Evolutionary conservation across 2,888 invertebrate genomes (phyloP).

Genomic region (Venustoraphidia nigricollis): DNA sequence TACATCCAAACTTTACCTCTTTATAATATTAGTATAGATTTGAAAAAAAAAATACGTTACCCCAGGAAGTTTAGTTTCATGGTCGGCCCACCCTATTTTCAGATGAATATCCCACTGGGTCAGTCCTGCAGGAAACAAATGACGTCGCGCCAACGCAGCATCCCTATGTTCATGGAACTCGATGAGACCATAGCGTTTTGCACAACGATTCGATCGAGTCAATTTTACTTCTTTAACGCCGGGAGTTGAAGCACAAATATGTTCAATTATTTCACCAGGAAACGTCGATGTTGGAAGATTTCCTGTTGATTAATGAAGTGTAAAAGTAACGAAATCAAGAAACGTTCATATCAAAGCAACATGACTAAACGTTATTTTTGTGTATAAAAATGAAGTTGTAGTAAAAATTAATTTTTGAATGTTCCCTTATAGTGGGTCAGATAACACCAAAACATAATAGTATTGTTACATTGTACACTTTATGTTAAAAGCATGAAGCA

Average conservation of each 20-base stretch:
- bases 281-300: neutral
- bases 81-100: conserved; percentile 23
- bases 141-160: conserved; percentile 37
- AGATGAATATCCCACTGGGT: conserved; percentile 17
- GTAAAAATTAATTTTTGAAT: too few relatives aligned
- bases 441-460: too few relatives aligned
- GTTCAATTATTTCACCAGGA: neutral
- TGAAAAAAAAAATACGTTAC: conserved; percentile 12
- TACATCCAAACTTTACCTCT: too few relatives aligned
- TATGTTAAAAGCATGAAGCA: too few relatives aligned
- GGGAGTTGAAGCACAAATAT: neutral
- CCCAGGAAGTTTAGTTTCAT: conserved; percentile 16
- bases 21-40: too few relatives aligned
- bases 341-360: too few relatives aligned
- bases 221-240: neutral
- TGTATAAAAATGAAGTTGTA: too few relatives aligned
- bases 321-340: too few relatives aligned
- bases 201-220: neutral
- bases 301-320: neutral
- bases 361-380: too few relatives aligned
- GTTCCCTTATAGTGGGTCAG: too few relatives aligned
- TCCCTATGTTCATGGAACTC: conserved; percentile 57
- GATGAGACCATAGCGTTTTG: conserved; percentile 47
- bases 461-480: too few relatives aligned
- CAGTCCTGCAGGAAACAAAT: conserved; percentile 31